Conservation (phyloP, 2,888 invertebrate species). For the Aspidapion aeneum region DNA sequence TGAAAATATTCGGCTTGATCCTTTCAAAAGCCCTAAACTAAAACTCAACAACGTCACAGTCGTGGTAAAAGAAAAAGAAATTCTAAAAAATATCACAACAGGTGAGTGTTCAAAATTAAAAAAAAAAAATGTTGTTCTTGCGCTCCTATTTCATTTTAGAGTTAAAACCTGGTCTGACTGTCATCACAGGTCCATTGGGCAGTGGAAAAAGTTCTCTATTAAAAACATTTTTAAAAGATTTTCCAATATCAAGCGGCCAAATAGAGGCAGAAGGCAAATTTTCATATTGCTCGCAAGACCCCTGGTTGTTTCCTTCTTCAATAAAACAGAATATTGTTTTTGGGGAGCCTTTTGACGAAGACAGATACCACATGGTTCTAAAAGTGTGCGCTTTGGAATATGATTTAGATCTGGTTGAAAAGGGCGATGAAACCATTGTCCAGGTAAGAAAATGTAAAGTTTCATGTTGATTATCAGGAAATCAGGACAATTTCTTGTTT, state of each 20-base stretch:
- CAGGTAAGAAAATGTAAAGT: too few relatives aligned
- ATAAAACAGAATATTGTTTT: slow-evolving; percentile 78
- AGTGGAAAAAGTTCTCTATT: slow-evolving; percentile 57
- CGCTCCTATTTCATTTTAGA: too few relatives aligned
- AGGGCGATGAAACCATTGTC: slow-evolving; percentile 66
- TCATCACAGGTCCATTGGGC: slow-evolving; percentile 64
- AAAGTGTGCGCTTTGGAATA: slow-evolving; percentile 60
- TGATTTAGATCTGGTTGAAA: slow-evolving; percentile 52
- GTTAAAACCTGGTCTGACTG: slow-evolving; percentile 48
- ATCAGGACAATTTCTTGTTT: slow-evolving; percentile 69
- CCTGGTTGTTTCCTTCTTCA: slow-evolving; percentile 58
- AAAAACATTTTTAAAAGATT: slow-evolving; percentile 46
- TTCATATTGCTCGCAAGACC: slow-evolving; percentile 59
- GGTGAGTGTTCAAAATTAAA: too few relatives aligned
- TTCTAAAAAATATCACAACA: slow-evolving; percentile 48
- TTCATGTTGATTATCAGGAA: too few relatives aligned
- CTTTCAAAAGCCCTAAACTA: slow-evolving; percentile 30
- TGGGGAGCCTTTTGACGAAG: slow-evolving; percentile 58
- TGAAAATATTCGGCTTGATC: slow-evolving; percentile 13
- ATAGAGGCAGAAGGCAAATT: slow-evolving; percentile 49
- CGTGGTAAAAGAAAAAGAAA: slow-evolving; percentile 31
- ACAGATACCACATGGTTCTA: slow-evolving; percentile 58
- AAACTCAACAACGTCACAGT: slow-evolving; percentile 31
- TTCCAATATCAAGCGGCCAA: slow-evolving; percentile 47
- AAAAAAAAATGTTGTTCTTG: too few relatives aligned